phyloP scores from a whole-genome alignment of 35 echinoderm and acorn worm genomes.

The Diadema setosum region DNA sequence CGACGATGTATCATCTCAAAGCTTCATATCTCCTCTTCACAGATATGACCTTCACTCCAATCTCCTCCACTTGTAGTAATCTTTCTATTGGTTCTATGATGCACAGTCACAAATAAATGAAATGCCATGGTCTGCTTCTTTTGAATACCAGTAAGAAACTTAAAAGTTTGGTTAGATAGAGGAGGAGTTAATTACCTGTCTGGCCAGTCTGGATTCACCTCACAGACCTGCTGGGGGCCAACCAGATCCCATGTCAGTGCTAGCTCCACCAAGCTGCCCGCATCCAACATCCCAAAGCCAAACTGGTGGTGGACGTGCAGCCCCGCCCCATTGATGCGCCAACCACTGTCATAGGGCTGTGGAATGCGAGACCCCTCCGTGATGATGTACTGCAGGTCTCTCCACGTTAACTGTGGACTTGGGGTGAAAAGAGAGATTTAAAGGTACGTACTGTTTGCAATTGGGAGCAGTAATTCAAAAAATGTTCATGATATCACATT shows the following conservation, averaged over 20 bases:
- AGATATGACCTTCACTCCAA: too few species aligned
- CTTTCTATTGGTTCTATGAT: too few species aligned
- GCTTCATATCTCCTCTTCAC: too few species aligned
- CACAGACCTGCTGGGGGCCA: slow-evolving; percentile 34
- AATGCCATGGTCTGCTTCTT: too few species aligned
- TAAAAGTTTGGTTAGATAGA: too few species aligned
- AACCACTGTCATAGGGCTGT: slow-evolving; percentile 68
- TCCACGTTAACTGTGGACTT: slow-evolving; percentile 92
- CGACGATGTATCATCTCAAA: too few species aligned
- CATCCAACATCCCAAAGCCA: slow-evolving; percentile 91
- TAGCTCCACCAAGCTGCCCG: slow-evolving; percentile 92
- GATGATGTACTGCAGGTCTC: slow-evolving; percentile 88
- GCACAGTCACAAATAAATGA: too few species aligned
- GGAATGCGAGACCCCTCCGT: slow-evolving; percentile 72
- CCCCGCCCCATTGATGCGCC: slow-evolving; percentile 95
- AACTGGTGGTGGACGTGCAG: slow-evolving; percentile 87
- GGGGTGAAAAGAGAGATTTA: not conserved
- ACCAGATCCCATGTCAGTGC: slow-evolving; percentile 83
- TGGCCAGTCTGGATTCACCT: not conserved
- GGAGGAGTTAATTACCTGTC: too few species aligned
- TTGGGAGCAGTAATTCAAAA: not conserved
- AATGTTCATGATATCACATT: too few species aligned
- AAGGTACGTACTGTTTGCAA: not conserved
- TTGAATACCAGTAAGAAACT: too few species aligned
- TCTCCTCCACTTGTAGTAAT: too few species aligned